Evolutionary conservation across 2,888 invertebrate genomes (phyloP).

Genomic region (Opisthograptis luteolata): DNA sequence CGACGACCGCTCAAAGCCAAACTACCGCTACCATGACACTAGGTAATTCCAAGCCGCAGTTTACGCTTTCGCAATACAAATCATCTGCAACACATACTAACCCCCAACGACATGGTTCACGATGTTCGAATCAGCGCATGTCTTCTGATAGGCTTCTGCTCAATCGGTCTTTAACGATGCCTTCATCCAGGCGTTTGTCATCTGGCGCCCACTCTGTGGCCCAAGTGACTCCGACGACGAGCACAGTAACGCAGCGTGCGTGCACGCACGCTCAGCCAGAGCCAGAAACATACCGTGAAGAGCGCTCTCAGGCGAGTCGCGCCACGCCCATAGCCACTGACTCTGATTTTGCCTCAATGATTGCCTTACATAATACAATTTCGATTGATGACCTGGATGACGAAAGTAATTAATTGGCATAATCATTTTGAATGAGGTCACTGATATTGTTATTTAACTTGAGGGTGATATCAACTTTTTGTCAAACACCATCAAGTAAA

Average conservation of each 20-base stretch:
- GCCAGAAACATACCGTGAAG: not conserved
- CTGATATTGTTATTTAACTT: not conserved
- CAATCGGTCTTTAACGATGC: slow-evolving; percentile 25
- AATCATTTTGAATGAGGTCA: not conserved
- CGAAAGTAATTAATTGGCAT: not conserved
- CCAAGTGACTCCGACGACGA: not conserved
- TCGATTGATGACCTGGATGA: not conserved
- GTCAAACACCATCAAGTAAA: too few species aligned
- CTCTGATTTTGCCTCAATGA: too few species aligned
- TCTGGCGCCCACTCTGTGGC: not conserved
- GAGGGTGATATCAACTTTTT: too few species aligned
- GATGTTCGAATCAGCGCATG: not conserved
- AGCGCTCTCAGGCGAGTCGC: not conserved
- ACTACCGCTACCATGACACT: not conserved
- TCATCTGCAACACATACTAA: slow-evolving; percentile 19
- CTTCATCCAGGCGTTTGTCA: slow-evolving; percentile 18
- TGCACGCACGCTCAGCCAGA: not conserved
- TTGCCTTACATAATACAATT: too few species aligned
- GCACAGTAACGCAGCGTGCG: not conserved
- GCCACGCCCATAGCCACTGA: not conserved
- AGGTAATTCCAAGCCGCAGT: not conserved
- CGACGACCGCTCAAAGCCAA: slow-evolving; percentile 1
- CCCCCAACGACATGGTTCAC: slow-evolving; percentile 1
- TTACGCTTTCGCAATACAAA: slow-evolving; percentile 18
- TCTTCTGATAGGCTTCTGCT: slow-evolving; percentile 18